Conservation (phyloP, 2,888 invertebrate species). For the Galerucella nymphaeae region DNA sequence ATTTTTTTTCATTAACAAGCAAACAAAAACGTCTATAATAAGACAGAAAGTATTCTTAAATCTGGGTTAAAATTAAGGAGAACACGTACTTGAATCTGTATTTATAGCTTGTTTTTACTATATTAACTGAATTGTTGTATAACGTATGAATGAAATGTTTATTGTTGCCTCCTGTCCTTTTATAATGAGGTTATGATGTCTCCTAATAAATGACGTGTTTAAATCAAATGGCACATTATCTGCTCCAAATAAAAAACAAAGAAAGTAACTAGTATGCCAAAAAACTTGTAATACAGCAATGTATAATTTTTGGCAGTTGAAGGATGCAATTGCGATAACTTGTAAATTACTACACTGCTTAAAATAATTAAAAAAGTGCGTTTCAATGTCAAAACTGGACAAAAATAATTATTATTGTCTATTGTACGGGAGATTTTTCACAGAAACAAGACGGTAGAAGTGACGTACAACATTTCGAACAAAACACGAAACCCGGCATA, state of each 20-base stretch:
- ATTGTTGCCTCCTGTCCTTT: background rate
- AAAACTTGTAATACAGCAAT: background rate
- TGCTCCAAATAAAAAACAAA: background rate
- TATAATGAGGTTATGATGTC: conserved; percentile 1
- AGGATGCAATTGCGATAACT: background rate
- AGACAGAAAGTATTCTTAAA: conserved; percentile 7
- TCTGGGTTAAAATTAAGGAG: conserved; percentile 7
- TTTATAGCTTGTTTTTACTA: conserved; percentile 6
- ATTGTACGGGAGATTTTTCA: background rate
- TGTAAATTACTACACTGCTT: background rate
- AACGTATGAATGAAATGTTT: conserved; percentile 1
- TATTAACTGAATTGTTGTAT: background rate
- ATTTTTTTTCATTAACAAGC: conserved; percentile 1
- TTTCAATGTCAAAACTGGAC: background rate
- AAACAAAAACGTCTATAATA: conserved; percentile 21
- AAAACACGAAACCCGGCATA: too few relatives aligned
- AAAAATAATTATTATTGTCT: background rate
- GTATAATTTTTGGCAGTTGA: background rate
- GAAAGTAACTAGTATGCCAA: background rate
- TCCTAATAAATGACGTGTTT: background rate
- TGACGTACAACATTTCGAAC: too few relatives aligned
- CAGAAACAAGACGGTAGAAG: background rate
- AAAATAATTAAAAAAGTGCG: background rate
- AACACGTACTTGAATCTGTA: background rate
- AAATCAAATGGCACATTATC: conserved; percentile 5